A percentile compares a stretch with the other conserved stretches of the same genome.
Conservation (phyloP, 2,797 vertebrate species). For the Tauraco hartlaubi region DNA sequence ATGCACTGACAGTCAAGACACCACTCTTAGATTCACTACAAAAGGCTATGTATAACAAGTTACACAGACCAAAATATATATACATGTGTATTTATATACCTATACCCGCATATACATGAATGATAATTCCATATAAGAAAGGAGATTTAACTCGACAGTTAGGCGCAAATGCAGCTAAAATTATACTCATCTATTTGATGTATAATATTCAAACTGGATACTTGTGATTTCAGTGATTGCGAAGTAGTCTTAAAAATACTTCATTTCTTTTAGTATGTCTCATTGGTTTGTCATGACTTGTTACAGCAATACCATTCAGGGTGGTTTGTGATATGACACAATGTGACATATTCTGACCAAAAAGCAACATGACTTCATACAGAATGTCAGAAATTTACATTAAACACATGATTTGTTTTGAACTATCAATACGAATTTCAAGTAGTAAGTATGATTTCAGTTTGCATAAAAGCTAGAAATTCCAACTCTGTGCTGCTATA, state of each 20-base stretch:
- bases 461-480: background rate
- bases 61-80: background rate
- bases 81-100: background rate
- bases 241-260: slow-evolving; percentile 56
- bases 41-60: background rate
- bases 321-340: background rate
- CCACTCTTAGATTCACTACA: background rate
- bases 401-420: slow-evolving; percentile 26
- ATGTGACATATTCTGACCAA: slow-evolving; percentile 1
- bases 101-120: background rate
- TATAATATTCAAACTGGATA: background rate
- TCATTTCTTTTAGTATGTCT: background rate
- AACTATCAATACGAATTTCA: slow-evolving; percentile 10
- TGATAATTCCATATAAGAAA: background rate
- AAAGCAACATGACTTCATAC: background rate
- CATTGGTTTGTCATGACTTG: slow-evolving; percentile 40
- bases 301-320: background rate
- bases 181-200: background rate
- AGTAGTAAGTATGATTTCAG: background rate
- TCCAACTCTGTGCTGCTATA: background rate
- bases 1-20: background rate
- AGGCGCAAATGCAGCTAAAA: background rate
- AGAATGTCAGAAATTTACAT: slow-evolving; percentile 39
- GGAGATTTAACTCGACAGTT: background rate
- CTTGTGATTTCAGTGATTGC: background rate